Evolutionary conservation across 2,113 vertebrate genomes (phyloP).

Genomic region (Chamaetylas fuelleborni): DNA sequence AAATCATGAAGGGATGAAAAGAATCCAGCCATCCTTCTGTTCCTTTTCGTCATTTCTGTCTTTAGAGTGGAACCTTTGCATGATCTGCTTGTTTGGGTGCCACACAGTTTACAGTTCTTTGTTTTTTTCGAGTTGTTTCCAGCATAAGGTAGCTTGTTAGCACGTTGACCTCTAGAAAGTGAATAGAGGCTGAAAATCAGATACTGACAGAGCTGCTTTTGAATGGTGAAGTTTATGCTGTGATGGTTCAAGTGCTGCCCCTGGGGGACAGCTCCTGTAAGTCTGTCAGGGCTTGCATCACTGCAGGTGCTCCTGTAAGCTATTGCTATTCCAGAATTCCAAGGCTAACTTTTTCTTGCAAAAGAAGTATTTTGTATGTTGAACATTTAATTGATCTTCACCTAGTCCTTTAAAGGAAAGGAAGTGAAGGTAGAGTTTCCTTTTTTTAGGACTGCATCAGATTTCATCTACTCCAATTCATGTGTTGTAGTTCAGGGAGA

Average conservation of each 20-base stretch:
- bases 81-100: neutral
- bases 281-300: neutral
- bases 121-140: neutral
- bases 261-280: neutral
- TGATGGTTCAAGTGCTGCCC: neutral
- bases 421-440: neutral
- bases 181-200: neutral
- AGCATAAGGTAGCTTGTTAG: neutral
- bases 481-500: neutral
- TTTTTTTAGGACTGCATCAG: neutral
- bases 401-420: neutral
- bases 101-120: neutral
- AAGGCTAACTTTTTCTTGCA: neutral
- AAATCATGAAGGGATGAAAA: neutral
- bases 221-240: neutral
- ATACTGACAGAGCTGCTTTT: neutral
- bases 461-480: neutral
- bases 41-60: neutral
- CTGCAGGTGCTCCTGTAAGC: neutral
- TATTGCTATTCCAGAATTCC: neutral
- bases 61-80: neutral
- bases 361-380: neutral
- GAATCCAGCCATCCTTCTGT: neutral
- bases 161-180: accelerated
- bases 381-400: neutral